These are phyloP conservation scores for Lepidotrigona ventralis DNA, from an alignment of 1,140 invertebrate genomes.

Conservation along the genomic window DNA sequence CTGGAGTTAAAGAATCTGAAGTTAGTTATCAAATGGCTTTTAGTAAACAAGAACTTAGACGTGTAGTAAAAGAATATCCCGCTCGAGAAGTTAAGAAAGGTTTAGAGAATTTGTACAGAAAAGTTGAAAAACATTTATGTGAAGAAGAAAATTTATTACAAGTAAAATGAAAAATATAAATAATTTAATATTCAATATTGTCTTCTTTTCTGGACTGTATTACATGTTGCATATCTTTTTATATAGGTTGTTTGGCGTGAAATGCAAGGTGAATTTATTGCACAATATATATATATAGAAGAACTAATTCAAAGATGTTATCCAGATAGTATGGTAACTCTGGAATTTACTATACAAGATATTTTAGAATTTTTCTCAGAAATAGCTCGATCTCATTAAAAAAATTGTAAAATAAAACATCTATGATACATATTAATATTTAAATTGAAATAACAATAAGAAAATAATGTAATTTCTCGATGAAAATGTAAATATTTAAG, in stretches of 20 bases:
- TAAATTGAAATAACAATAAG: conserved; percentile 26
- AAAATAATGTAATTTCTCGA: conserved; percentile 13
- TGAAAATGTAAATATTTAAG: conserved; percentile 23
- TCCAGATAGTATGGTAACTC: conserved; percentile 94
- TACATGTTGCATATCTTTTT: conserved; percentile 21
- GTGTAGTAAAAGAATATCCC: conserved; percentile 97
- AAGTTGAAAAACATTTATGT: conserved; percentile 97
- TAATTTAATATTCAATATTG: background rate
- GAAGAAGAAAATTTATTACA: conserved; percentile 97
- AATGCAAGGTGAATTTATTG: conserved; percentile 99
- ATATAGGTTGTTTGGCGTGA: conserved; percentile 97
- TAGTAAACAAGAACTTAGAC: conserved; percentile 97
- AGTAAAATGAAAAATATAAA: conserved; percentile 78
- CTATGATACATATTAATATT: conserved; percentile 3
- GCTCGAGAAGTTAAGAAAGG: conserved; percentile 97
- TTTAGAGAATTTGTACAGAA: conserved; percentile 96
- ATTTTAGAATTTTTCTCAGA: conserved; percentile 98
- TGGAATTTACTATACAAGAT: conserved; percentile 98
- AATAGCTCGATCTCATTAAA: conserved; percentile 94
- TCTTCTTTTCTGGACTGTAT: conserved; percentile 24
- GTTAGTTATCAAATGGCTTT: conserved; percentile 98
- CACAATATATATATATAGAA: conserved; percentile 97
- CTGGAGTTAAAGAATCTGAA: conserved; percentile 97
- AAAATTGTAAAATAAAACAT: conserved; percentile 20
- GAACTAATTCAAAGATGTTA: conserved; percentile 97